Evolutionary conservation across 2,113 vertebrate genomes (phyloP).

Genomic region (Cyprichromis sp.): DNA sequence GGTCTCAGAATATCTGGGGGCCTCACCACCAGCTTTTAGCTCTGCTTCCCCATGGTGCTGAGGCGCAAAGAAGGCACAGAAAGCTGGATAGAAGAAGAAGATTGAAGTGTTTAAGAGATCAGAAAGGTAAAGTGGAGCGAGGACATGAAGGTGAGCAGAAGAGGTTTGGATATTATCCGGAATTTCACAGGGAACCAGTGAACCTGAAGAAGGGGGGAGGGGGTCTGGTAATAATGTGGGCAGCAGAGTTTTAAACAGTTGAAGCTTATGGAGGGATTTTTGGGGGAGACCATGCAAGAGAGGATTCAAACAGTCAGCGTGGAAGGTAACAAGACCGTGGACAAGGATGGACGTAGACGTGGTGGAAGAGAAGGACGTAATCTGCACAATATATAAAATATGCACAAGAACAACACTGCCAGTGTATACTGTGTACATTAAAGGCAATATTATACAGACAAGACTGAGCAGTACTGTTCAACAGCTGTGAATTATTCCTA

Average conservation of each 20-base stretch:
- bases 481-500: not conserved
- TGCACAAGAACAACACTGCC: not conserved
- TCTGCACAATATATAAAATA: not conserved
- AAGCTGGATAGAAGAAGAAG: not conserved
- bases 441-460: not conserved
- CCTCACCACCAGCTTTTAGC: not conserved
- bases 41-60: not conserved
- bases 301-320: not conserved
- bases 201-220: not conserved
- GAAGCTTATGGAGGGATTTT: not conserved
- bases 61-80: accelerated
- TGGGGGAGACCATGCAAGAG: not conserved
- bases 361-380: too few relatives aligned
- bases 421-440: not conserved
- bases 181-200: accelerated
- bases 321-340: not conserved
- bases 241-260: not conserved
- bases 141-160: not conserved
- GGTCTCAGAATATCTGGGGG: accelerated
- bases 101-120: not conserved
- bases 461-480: not conserved
- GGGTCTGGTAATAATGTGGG: not conserved
- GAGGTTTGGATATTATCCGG: accelerated
- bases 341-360: accelerated
- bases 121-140: not conserved